Evolutionary conservation across 2,797 vertebrate genomes (phyloP).

Genomic region (Cynodonichthys magdalenae): DNA sequence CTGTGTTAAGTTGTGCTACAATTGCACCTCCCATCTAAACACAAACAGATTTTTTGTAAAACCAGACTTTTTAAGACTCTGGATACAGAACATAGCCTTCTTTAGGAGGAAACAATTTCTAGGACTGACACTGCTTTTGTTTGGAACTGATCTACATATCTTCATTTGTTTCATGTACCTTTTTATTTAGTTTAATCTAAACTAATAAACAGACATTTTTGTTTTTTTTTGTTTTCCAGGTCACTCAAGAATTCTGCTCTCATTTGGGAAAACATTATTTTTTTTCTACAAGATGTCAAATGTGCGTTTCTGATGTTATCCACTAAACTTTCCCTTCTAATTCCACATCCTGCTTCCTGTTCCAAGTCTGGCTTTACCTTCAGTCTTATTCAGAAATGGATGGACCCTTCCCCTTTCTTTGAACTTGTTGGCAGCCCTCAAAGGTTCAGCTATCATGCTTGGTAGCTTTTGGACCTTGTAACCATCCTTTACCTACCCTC

Average conservation of each 20-base stretch:
- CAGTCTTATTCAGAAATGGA: constrained; percentile 81
- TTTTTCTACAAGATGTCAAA: constrained; percentile 51
- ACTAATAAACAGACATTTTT: not conserved
- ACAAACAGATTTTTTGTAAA: no score
- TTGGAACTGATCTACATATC: not conserved
- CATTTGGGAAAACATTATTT: constrained; percentile 41
- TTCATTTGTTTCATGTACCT: not conserved
- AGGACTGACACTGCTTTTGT: no score
- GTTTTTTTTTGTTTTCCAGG: constrained; percentile 38
- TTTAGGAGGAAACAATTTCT: not conserved
- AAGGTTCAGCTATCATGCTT: constrained; percentile 75
- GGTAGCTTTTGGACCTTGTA: constrained; percentile 61
- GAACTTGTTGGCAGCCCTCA: constrained; percentile 83
- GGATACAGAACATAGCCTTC: no score
- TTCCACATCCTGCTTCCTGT: constrained; percentile 47
- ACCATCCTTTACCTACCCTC: constrained; percentile 41
- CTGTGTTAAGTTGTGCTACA: no score
- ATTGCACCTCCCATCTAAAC: no score
- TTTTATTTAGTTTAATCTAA: not conserved
- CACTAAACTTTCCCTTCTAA: constrained; percentile 29
- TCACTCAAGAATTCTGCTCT: constrained; percentile 42
- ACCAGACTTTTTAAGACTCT: no score
- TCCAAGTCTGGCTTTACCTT: constrained; percentile 58
- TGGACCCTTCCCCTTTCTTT: constrained; percentile 80
- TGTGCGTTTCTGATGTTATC: constrained; percentile 63